Evolutionary conservation across 1,140 invertebrate species (phyloP), one percentile per base, ranked within the genome.

Genomic region (Drosophila oshimai): DNA sequence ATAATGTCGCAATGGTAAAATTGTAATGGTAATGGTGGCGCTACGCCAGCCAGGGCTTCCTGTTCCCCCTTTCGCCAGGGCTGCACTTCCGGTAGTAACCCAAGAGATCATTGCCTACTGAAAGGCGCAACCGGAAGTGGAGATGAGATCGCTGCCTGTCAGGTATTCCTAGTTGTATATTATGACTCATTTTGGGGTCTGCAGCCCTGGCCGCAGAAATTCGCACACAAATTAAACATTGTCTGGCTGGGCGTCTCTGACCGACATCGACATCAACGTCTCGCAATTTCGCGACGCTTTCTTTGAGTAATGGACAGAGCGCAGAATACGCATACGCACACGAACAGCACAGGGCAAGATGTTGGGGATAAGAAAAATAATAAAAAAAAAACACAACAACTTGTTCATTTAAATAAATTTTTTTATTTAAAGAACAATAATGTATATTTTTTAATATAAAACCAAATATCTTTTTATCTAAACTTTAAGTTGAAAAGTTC

Each of bases 1-100:
- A 67, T 80, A 74, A 71, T 80, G 76, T 75, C 72, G 72, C 79
- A 68, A 68, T 53, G 78, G n/a, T n/a, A n/a, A n/a, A n/a, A n/a
- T n/a, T n/a, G 72, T 74, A 68, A 68, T 53, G 78, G 53, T 83
- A 67, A 74, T 53, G 69, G 57, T 83, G 79, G 78, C 79, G 79
- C 78, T 83, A 41, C 67, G 69, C 45, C 36, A 49, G 29, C 44
- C 68, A 71, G 68, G 57, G 57, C 57, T 57, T 33, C 50, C 41
- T n/a, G 15, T 26, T 44, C 26, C 41, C 57, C 41, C 12, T 29
- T 24, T 2, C 6, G 22, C 53, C 61, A 75, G 70, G 72, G 75
- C 47, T 74, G 70, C 44, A 45, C 13, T 33, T 24, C 42, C 28
- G 42, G 55, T 33, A 44, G 1, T 15, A 12, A 13, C 17, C 41